Evolutionary conservation across 2,888 invertebrate species (phyloP).

Genomic region (Lasius platythorax): DNA sequence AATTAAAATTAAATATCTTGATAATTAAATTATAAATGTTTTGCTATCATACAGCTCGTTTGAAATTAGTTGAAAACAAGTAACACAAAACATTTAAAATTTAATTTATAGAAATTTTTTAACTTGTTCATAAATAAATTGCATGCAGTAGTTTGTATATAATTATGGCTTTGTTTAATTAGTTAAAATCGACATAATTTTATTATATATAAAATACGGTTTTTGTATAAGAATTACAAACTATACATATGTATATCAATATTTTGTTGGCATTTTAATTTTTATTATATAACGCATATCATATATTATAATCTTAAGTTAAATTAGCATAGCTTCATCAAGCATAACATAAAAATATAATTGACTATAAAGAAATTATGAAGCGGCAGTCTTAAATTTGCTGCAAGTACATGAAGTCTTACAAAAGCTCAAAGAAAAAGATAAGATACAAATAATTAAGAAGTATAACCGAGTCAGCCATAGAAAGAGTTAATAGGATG

Average conservation of each 20-base stretch:
- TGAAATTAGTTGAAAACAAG: background rate
- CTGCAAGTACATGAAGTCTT: background rate
- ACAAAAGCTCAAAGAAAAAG: background rate
- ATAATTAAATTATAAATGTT: background rate
- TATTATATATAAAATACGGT: background rate
- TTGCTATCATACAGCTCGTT: background rate
- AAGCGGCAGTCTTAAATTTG: background rate
- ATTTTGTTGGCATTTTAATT: background rate
- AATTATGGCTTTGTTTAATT: background rate
- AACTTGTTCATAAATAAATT: background rate
- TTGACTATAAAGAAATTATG: background rate
- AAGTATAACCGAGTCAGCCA: conserved; percentile 26
- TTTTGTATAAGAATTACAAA: background rate
- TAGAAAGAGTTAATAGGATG: conserved; percentile 38
- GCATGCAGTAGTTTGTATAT: background rate
- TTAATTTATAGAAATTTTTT: conserved; percentile 5
- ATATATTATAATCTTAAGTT: background rate
- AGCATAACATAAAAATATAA: background rate
- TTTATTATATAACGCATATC: background rate
- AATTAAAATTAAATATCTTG: conserved; percentile 21
- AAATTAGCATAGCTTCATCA: background rate
- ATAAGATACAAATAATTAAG: conserved; percentile 57
- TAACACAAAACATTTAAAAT: background rate
- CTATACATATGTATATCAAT: background rate
- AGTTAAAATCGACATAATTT: background rate